Evolutionary conservation across 2,113 vertebrate species (phyloP).

Genomic region (Peromyscus californicus): DNA sequence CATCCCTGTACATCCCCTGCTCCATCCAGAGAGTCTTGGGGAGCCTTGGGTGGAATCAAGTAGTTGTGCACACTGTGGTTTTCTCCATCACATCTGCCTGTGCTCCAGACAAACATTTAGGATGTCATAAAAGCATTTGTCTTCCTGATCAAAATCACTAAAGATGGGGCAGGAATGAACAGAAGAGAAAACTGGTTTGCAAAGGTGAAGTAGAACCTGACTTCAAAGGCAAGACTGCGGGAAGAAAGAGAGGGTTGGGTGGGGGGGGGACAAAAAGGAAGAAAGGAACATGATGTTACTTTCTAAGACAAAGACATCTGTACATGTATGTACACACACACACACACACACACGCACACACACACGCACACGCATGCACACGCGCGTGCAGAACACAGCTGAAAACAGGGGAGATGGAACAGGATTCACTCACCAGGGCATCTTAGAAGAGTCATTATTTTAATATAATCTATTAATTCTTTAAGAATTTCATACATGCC

Average conservation of each 20-base stretch:
- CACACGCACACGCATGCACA: background rate
- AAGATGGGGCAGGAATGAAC: background rate
- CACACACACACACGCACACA: no score
- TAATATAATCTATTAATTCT: background rate
- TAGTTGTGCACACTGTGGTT: rapidly evolving
- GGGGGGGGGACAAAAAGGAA: background rate
- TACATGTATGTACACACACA: no score
- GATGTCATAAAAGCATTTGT: background rate
- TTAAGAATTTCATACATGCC: no score
- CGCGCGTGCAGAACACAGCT: background rate
- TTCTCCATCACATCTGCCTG: background rate
- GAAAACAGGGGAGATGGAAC: background rate
- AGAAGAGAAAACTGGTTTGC: background rate
- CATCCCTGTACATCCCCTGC: background rate
- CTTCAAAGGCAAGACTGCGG: background rate
- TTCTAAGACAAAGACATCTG: background rate
- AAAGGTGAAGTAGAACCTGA: background rate
- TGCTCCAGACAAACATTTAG: background rate
- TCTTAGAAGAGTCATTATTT: background rate
- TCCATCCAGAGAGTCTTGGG: no score
- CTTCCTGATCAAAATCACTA: background rate
- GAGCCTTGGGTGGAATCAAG: background rate
- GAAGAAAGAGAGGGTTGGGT: background rate
- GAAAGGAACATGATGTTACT: background rate
- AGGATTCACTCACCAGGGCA: background rate